Evolutionary conservation across 2,888 invertebrate species (phyloP).

Genomic region (Tetramorium bicarinatum): DNA sequence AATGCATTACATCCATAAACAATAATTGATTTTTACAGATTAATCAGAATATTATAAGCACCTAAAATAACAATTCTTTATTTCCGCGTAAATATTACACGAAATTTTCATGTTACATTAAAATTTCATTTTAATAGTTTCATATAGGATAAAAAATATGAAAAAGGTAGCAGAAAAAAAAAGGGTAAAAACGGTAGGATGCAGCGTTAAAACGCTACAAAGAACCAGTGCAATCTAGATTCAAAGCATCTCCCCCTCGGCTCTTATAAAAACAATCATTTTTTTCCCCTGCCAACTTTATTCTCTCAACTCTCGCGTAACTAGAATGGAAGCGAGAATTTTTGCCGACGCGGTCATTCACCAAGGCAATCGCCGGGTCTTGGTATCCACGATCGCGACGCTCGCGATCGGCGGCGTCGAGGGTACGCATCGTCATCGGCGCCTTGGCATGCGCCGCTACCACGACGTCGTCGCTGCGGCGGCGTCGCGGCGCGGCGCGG

Average conservation of each 20-base stretch:
- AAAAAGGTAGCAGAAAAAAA: neutral
- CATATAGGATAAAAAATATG: too few relatives aligned
- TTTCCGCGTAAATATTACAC: neutral
- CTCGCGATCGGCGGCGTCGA: slow-evolving; percentile 61
- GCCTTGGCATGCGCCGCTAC: slow-evolving; percentile 64
- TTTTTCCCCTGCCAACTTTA: neutral
- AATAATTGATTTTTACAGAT: neutral
- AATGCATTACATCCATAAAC: neutral
- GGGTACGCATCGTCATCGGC: slow-evolving; percentile 67
- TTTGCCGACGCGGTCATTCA: slow-evolving; percentile 68
- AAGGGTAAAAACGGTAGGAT: neutral
- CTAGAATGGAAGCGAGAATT: neutral
- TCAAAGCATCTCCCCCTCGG: neutral
- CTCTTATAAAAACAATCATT: neutral
- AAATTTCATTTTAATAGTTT: too few relatives aligned
- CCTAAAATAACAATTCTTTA: neutral
- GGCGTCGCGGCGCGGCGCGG: slow-evolving; percentile 56
- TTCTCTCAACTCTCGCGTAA: neutral
- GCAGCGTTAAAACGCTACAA: neutral
- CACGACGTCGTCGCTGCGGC: slow-evolving; percentile 42
- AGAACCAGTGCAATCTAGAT: neutral
- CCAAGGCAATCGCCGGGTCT: slow-evolving; percentile 63
- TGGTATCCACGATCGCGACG: slow-evolving; percentile 69
- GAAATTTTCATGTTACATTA: neutral
- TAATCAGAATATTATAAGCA: neutral